Conservation (phyloP, 1,140 invertebrate genomes). For the Bradynema listronoti region DNA sequence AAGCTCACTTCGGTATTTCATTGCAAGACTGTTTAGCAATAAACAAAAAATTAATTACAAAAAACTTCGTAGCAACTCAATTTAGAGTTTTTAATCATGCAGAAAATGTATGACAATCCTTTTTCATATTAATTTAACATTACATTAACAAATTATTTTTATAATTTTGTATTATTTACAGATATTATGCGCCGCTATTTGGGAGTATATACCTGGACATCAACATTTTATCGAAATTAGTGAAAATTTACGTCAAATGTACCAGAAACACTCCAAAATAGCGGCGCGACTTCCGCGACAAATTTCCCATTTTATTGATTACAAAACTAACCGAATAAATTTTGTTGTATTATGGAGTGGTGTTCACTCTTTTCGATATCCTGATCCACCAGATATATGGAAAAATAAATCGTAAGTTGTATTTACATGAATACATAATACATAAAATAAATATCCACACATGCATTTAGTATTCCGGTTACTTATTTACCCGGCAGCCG, state of each 20-base stretch:
- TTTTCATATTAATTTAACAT: neutral
- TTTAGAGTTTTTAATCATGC: constrained; percentile 53
- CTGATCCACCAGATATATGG: constrained; percentile 54
- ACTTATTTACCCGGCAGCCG: constrained; percentile 44
- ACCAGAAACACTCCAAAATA: constrained; percentile 16
- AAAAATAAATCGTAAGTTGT: constrained; percentile 10
- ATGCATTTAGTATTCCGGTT: constrained; percentile 33
- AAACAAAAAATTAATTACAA: constrained; percentile 37
- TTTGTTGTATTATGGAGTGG: constrained; percentile 56
- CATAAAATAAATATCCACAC: constrained; percentile 1
- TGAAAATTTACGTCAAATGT: constrained; percentile 41
- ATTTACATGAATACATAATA: neutral
- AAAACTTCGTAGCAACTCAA: constrained; percentile 50
- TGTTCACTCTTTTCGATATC: constrained; percentile 42
- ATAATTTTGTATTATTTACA: constrained; percentile 3
- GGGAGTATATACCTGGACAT: constrained; percentile 48
- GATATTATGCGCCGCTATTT: constrained; percentile 53
- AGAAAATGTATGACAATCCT: constrained; percentile 32
- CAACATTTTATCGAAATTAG: constrained; percentile 49
- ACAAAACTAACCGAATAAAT: constrained; percentile 19
- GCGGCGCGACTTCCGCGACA: constrained; percentile 42
- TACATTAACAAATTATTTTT: neutral
- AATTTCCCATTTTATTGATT: constrained; percentile 51
- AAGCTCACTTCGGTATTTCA: constrained; percentile 54
- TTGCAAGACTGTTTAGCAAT: constrained; percentile 49